Base-by-base conservation (phyloP, 2,113 vertebrate genomes). In the Pseudolaguvia tuberculata region DNA sequence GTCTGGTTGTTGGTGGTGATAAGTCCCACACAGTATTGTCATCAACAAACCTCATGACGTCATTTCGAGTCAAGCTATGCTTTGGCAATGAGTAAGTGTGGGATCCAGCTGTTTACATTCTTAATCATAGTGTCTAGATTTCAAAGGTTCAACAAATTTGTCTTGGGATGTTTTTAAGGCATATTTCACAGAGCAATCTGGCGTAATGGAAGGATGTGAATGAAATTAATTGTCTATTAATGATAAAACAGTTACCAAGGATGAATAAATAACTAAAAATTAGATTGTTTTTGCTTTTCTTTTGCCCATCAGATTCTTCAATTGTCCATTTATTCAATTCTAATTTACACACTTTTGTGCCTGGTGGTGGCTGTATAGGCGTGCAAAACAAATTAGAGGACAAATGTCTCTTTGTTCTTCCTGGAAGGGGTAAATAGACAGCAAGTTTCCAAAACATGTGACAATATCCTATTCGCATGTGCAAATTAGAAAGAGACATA, bases 111-210 rank as follows among this genome's bases (percentile, higher is more conserved):
- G 51, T 15, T 25, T n/a, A 55, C 0, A 2, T 35, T 55, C 31
- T 55, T 55, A 55, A 70, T 70, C 31, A 70, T 70, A 17, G n/a
- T 56, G 3, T 56, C n/a, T 4, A 70, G 8, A n/a, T 42, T 39
- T 35, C n/a, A 23, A 5, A 27, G 15, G 8, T 48, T 66, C 7
- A 25, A 47, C 21, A 23, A 65, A 27, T 18, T 66, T 12, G 25
- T 50, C 45, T 27, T 14, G 21, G 14, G 25, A 29, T 50, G 4
- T 67, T 67, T 1, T 45, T 42, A 48, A 18, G 23, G 15, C 21
- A 67, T 20, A 29, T 50, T 18, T 50, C 17, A 66, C 20, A 67
- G 29, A 12, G 23, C 45, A 48, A 3, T 18, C 7, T 18, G 17
- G 31, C 35, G 21, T 62, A 62, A 62, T 62, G 35, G 39, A 21